These are phyloP conservation scores for Bicyclus anynana DNA, from an alignment of 1,140 invertebrate genomes.

Conservation along the genomic window DNA sequence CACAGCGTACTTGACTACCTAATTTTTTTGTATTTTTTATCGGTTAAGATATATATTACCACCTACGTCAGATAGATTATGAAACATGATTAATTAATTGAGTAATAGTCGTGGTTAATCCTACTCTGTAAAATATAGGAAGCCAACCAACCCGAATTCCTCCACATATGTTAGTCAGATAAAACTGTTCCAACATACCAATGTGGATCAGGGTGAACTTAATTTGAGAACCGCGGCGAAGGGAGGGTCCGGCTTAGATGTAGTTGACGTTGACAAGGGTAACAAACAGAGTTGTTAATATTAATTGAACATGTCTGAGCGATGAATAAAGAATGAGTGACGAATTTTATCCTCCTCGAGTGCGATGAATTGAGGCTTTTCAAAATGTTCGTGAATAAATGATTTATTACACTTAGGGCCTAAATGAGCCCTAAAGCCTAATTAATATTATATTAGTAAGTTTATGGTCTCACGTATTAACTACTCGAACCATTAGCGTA, in stretches of 20 bases:
- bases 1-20: no score
- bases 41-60: no score
- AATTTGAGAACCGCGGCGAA: constrained; percentile 2
- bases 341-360: constrained; percentile 10
- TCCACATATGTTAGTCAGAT: not conserved
- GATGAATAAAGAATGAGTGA: constrained; percentile 23
- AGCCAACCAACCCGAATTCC: not conserved
- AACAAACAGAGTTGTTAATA: constrained; percentile 24
- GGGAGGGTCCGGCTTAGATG: constrained; percentile 17
- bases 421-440: no score
- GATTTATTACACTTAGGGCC: no score
- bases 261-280: constrained; percentile 25
- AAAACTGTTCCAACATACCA: constrained; percentile 6
- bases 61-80: no score
- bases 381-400: not conserved
- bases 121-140: not conserved
- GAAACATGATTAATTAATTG: no score
- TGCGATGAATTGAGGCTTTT: constrained; percentile 15
- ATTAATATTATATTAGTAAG: no score
- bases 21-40: no score
- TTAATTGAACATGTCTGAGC: constrained; percentile 23
- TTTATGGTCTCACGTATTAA: no score
- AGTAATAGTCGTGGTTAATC: no score
- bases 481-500: no score
- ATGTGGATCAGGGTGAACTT: constrained; percentile 7